Evolutionary conservation across 2,113 vertebrate genomes (phyloP).

Genomic region (Macrotus californicus): DNA sequence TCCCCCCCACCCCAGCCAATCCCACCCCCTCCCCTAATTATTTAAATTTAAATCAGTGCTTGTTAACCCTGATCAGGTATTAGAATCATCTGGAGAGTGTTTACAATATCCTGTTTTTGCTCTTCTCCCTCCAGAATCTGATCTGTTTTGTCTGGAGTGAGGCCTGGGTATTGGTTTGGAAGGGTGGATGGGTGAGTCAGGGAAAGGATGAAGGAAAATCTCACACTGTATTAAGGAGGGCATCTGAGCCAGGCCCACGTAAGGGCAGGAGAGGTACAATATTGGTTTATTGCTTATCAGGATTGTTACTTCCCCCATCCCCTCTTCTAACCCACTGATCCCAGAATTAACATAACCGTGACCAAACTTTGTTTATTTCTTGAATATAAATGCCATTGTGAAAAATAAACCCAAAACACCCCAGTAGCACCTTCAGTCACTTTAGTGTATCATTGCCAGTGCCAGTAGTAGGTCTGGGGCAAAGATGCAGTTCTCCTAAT

Average conservation of each 20-base stretch:
- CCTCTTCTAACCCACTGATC: not conserved
- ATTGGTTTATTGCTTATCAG: not conserved
- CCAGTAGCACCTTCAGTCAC: not conserved
- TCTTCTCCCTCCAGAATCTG: not conserved
- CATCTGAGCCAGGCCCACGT: not conserved
- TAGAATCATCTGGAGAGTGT: not conserved
- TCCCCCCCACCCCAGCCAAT: too few species aligned
- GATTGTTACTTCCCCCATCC: not conserved
- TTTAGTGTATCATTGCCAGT: not conserved
- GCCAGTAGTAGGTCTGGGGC: not conserved
- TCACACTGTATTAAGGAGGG: not conserved
- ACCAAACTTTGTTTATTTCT: not conserved
- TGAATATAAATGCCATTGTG: not conserved
- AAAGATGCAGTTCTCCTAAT: not conserved
- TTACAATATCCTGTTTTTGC: not conserved
- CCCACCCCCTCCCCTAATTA: too few species aligned
- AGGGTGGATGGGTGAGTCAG: not conserved
- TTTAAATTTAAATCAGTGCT: not conserved
- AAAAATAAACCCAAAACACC: not conserved
- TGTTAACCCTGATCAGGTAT: not conserved
- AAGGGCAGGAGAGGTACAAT: not conserved
- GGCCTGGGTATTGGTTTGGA: not conserved
- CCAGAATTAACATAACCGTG: not conserved
- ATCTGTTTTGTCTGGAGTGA: not conserved
- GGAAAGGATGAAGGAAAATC: not conserved